Base-by-base conservation (phyloP, 23 tunicate genomes). In the Phallusia fumigata region DNA sequence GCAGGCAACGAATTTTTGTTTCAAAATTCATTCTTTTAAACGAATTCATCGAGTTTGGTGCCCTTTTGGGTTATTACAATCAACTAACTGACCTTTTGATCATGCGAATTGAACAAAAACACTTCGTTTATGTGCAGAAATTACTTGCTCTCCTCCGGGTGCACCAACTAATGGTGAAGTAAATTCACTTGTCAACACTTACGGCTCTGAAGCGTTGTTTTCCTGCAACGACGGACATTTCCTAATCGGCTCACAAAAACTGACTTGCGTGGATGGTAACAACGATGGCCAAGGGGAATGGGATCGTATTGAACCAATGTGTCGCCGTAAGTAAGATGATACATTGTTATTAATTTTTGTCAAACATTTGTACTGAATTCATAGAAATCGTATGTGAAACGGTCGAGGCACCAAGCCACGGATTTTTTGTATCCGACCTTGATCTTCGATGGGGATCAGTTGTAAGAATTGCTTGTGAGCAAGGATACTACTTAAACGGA, bases 221-320 rank as follows among this genome's bases (percentile, higher is more conserved):
- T 19, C 53, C 8, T 88, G 92, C 74, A 65, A 88, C 72, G 36
- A 30, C 18, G 87, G 92, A 76, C 83, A 84, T 51, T 83, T 73
- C 40, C 33, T 83, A 33, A 31, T 47, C n/a, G 90, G 84, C 0
- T 53, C 81, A 28, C 22, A 49, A 18, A 12, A 31, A 3, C 18
- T 74, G 35, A 75, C 21, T 32, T 89, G 93, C 64, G 34, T 30
- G n/a, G 93, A 89, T 75, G 5, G 18, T 6, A 33, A 84, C 53
- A 76, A 73, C 36, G 84, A 84, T 58, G 93, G 93, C 19, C 36
- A 35, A 13, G 93, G 93, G 11, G 93, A 84, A 21, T 89, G 93
- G 93, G 51, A 76, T 33, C 75, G 76, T 33, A 76, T 33, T 12
- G 49, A 31, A 32, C 76, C 82, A 36, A 31, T 36, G 0, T 84